These are phyloP conservation scores for Acronicta leporina DNA, from an alignment of 2,888 invertebrate genomes.

Conservation along the genomic window DNA sequence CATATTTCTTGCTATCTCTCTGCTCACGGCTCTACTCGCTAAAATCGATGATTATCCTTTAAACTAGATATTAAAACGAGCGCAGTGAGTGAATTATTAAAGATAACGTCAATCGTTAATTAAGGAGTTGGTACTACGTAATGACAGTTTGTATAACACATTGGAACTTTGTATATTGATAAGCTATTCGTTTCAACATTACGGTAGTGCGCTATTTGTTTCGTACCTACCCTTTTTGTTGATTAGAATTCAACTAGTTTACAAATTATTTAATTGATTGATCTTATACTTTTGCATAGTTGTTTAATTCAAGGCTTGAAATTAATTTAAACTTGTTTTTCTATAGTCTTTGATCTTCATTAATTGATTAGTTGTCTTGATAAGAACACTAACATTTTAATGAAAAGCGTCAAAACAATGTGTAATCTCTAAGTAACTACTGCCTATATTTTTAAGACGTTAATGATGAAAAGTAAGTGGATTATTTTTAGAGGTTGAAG, in stretches of 20 bases:
- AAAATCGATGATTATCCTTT: slow-evolving; percentile 28
- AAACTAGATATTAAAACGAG: slow-evolving; percentile 39
- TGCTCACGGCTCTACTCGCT: slow-evolving; percentile 27
- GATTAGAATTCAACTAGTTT: slow-evolving; percentile 3
- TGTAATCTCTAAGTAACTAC: too few species aligned
- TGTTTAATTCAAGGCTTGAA: slow-evolving; percentile 2
- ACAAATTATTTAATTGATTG: background rate
- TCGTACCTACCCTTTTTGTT: slow-evolving; percentile 13
- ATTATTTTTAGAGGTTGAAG: too few species aligned
- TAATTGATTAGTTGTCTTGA: too few species aligned
- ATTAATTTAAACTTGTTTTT: background rate
- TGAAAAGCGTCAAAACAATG: too few species aligned
- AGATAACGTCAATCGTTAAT: slow-evolving; percentile 49
- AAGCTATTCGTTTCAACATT: slow-evolving; percentile 31
- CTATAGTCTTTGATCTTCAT: too few species aligned
- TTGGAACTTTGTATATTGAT: slow-evolving; percentile 37
- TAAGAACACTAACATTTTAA: too few species aligned
- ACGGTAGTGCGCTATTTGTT: slow-evolving; percentile 30
- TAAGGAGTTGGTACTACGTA: slow-evolving; percentile 37
- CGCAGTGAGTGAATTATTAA: slow-evolving; percentile 16
- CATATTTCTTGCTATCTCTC: slow-evolving; percentile 33
- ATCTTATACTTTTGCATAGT: background rate
- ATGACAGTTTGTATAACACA: slow-evolving; percentile 27
- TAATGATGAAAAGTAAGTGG: too few species aligned
- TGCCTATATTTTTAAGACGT: too few species aligned